phyloP scores from a whole-genome alignment of 2,113 vertebrate species.

The Larimichthys polyactis region DNA sequence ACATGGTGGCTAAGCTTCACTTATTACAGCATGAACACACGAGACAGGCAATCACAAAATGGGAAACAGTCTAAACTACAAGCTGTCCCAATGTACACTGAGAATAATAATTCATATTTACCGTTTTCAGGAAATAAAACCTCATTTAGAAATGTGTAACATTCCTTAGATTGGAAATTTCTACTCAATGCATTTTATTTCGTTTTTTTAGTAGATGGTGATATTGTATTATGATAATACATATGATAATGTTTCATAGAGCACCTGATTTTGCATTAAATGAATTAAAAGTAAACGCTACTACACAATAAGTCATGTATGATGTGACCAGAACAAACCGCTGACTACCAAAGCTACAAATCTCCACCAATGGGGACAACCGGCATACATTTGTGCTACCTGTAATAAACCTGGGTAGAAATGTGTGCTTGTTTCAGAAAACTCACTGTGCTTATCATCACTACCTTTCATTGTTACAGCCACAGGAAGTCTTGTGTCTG shows the following conservation, averaged over 20 bases:
- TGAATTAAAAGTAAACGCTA: slow-evolving; percentile 19
- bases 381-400: neutral
- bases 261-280: slow-evolving; percentile 54
- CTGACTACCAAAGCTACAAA: neutral
- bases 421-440: slow-evolving; percentile 52
- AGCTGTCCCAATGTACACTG: slow-evolving; percentile 40
- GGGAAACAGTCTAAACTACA: slow-evolving; percentile 45
- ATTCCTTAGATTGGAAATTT: neutral
- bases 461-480: neutral
- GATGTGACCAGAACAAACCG: neutral
- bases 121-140: slow-evolving; percentile 26
- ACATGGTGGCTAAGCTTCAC: slow-evolving; percentile 53
- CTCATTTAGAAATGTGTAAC: neutral
- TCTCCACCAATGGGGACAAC: neutral
- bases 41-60: slow-evolving; percentile 58
- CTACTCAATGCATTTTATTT: slow-evolving; percentile 16
- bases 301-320: neutral
- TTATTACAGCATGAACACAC: slow-evolving; percentile 61
- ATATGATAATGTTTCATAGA: slow-evolving; percentile 24
- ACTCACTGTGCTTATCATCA: slow-evolving; percentile 24
- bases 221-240: neutral
- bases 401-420: slow-evolving; percentile 18
- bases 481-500: neutral
- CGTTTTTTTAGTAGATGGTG: slow-evolving; percentile 17
- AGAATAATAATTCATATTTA: slow-evolving; percentile 24